These are phyloP conservation scores for Eupithecia subfuscata DNA, from an alignment of 2,888 invertebrate species.

Conservation along the genomic window DNA sequence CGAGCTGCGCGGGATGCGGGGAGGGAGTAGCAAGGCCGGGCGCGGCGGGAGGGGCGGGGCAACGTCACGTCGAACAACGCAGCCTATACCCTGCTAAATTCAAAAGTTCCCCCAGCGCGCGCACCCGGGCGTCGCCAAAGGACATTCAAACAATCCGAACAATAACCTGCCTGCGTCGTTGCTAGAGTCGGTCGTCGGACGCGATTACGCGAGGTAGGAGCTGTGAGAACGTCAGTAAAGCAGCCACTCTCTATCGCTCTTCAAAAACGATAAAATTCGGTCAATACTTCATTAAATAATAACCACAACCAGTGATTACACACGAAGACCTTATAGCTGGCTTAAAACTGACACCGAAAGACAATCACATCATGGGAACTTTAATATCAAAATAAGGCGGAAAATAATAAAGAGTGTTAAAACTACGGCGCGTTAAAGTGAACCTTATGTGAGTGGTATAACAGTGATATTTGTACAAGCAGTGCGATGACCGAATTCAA, in stretches of 20 bases:
- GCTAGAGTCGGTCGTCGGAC: constrained; percentile 76
- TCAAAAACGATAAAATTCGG: constrained; percentile 54
- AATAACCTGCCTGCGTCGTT: constrained; percentile 77
- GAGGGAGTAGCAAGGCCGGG: constrained; percentile 80
- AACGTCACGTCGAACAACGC: constrained; percentile 82
- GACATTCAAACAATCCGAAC: constrained; percentile 55
- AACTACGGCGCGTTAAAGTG: constrained; percentile 65
- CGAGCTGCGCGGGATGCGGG: constrained; percentile 67
- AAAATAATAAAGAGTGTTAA: constrained; percentile 81
- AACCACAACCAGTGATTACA: constrained; percentile 44
- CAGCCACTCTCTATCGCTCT: constrained; percentile 64
- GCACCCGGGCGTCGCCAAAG: constrained; percentile 37
- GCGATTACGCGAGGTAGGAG: constrained; percentile 80
- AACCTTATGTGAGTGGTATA: constrained; percentile 62
- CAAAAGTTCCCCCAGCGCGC: constrained; percentile 51
- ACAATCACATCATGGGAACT: constrained; percentile 51
- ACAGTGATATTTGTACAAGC: constrained; percentile 61
- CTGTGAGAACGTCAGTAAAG: constrained; percentile 72
- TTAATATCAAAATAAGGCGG: constrained; percentile 75
- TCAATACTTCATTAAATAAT: constrained; percentile 54
- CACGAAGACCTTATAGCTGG: constrained; percentile 37
- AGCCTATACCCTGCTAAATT: constrained; percentile 69
- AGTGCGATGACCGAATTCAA: constrained; percentile 59
- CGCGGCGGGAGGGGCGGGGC: constrained; percentile 69
- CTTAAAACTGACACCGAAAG: constrained; percentile 47